A percentile compares a stretch with the other conserved stretches of the same genome.
phyloP scores from a whole-genome alignment of 1,140 invertebrate species.

The Aricia agestis region DNA sequence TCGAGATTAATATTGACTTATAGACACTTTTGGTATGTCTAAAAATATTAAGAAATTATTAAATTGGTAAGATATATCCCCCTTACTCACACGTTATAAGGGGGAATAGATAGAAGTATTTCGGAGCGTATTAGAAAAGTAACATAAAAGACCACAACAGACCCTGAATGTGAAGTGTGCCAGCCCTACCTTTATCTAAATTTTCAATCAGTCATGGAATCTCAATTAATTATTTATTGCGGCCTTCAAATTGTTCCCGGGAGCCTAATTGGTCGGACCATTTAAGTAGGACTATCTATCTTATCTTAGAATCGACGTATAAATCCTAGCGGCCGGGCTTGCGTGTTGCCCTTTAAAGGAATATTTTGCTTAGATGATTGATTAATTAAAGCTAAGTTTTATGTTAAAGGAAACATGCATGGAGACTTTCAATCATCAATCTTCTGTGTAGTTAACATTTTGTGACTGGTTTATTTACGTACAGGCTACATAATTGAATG shows the following conservation, averaged over 20 bases:
- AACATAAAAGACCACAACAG: too few species aligned
- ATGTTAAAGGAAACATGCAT: not conserved
- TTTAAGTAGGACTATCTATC: not conserved
- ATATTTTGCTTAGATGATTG: not conserved
- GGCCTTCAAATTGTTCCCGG: not conserved
- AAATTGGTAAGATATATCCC: too few species aligned
- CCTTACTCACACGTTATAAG: too few species aligned
- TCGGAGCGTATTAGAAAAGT: too few species aligned
- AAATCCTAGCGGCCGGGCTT: not conserved
- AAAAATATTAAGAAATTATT: too few species aligned
- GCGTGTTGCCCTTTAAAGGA: not conserved
- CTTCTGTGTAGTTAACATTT: not conserved
- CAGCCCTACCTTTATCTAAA: not conserved
- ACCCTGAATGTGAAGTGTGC: not conserved
- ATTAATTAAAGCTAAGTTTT: not conserved
- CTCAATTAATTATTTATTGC: slow-evolving; percentile 3
- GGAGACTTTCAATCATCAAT: not conserved
- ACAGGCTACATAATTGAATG: too few species aligned
- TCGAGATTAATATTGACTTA: too few species aligned
- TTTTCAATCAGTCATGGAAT: slow-evolving; percentile 3
- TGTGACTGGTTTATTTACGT: too few species aligned
- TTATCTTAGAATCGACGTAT: not conserved
- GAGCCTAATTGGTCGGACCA: not conserved
- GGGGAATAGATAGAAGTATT: too few species aligned
- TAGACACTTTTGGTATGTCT: too few species aligned